phyloP scores from a whole-genome alignment of 2,797 vertebrate species.

The Nothura maculosa region DNA sequence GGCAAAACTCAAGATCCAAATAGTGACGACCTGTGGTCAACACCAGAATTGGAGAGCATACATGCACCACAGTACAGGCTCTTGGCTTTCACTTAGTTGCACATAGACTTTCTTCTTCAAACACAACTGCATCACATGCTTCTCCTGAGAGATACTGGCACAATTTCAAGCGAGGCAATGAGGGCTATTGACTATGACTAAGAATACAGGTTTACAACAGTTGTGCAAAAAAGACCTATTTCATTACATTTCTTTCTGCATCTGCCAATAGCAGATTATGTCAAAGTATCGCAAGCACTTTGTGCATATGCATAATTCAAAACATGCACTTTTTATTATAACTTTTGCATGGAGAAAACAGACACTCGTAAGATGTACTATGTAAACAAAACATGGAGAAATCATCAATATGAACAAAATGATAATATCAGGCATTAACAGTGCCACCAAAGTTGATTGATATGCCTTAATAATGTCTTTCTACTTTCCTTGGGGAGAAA shows the following conservation, averaged over 20 bases:
- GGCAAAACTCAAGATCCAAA: not conserved
- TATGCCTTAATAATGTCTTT: slow-evolving; percentile 45
- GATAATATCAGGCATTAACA: slow-evolving; percentile 49
- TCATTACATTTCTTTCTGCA: not conserved
- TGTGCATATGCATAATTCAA: slow-evolving; percentile 50
- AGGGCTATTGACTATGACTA: not conserved
- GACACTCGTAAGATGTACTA: not conserved
- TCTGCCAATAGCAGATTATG: not conserved
- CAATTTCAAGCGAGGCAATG: not conserved
- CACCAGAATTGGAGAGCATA: not conserved
- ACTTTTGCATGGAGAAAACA: not conserved
- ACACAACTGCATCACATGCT: not conserved
- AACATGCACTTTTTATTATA: not conserved
- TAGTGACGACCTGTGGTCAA: not conserved
- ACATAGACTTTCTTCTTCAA: not conserved
- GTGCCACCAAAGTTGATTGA: slow-evolving; percentile 45
- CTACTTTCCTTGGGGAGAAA: slow-evolving; percentile 32
- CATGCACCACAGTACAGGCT: accelerated
- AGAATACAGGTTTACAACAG: not conserved
- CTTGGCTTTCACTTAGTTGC: not conserved
- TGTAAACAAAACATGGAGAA: not conserved
- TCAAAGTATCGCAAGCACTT: not conserved
- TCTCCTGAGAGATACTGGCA: not conserved
- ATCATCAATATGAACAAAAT: not conserved
- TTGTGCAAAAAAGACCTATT: not conserved